phyloP scores from a whole-genome alignment of 2,888 invertebrate species.

The Pachydiplax longipennis region DNA sequence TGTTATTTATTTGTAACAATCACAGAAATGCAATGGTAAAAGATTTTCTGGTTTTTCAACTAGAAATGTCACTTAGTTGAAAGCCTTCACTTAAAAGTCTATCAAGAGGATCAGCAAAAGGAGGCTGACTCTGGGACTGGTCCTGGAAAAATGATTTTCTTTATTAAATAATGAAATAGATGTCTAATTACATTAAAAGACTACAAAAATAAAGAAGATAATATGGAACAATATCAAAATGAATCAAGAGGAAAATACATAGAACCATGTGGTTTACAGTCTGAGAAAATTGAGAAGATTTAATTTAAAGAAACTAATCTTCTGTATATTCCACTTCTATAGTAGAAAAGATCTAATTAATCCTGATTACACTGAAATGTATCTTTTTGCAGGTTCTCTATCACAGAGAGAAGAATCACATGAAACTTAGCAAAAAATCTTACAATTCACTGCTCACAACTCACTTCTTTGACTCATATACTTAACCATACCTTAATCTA shows the following conservation, averaged over 20 bases:
- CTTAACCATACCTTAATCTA: too few species aligned
- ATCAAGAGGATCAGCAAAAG: slow-evolving; percentile 15
- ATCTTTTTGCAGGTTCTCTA: not conserved
- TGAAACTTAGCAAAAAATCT: too few species aligned
- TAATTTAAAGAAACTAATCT: not conserved
- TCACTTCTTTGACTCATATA: too few species aligned
- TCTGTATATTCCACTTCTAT: not conserved
- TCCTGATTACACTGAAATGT: not conserved
- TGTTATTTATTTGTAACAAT: not conserved
- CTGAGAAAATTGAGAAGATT: too few species aligned
- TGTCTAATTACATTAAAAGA: too few species aligned
- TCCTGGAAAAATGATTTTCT: not conserved
- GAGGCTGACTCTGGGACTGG: not conserved
- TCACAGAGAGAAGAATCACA: too few species aligned
- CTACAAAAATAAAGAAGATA: too few species aligned
- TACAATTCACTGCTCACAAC: too few species aligned
- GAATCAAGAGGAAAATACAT: too few species aligned
- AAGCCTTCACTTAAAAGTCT: slow-evolving; percentile 6
- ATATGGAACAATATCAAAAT: too few species aligned
- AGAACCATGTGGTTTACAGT: too few species aligned
- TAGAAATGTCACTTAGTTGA: not conserved
- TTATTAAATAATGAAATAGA: too few species aligned
- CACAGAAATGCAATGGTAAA: slow-evolving; percentile 10
- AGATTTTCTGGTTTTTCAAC: not conserved
- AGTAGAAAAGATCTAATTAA: not conserved